A percentile compares a stretch with the other conserved stretches of the same genome.
Evolutionary conservation across 2,797 vertebrate species (phyloP).

Genomic region (Melanotaenia boesemani): DNA sequence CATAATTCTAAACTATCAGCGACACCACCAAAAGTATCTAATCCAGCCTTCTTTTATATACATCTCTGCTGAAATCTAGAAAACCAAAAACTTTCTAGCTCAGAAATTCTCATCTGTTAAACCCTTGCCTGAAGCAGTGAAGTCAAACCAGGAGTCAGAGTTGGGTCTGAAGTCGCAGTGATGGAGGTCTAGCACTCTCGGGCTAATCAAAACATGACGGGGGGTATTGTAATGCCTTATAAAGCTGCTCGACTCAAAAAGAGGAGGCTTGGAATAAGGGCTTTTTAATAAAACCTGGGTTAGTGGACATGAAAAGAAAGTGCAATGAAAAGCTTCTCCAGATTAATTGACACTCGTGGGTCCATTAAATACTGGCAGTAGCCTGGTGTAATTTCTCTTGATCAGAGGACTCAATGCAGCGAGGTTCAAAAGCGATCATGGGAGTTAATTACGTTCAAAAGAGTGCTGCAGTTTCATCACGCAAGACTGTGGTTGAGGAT

Average conservation of each 20-base stretch:
- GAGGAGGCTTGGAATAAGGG: conserved; percentile 50
- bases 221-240: conserved; percentile 45
- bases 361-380: conserved; percentile 73
- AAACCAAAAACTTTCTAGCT: not conserved
- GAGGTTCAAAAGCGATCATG: conserved; percentile 74
- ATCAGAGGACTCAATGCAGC: conserved; percentile 68
- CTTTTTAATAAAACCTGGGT: conserved; percentile 70
- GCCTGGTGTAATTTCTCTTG: conserved; percentile 68
- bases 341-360: conserved; percentile 76
- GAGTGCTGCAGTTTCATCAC: conserved; percentile 70
- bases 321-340: conserved; percentile 69
- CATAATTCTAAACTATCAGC: not conserved
- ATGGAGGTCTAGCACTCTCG: conserved; percentile 43
- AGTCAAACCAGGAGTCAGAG: conserved; percentile 20
- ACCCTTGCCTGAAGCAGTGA: conserved; percentile 20
- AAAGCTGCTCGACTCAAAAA: conserved; percentile 55
- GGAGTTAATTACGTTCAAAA: conserved; percentile 80
- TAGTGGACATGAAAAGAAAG: conserved; percentile 71
- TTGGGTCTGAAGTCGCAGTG: conserved; percentile 20
- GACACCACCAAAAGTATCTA: not conserved
- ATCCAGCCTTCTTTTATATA: not conserved
- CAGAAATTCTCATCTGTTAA: conserved; percentile 1
- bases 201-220: conserved; percentile 44
- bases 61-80: not conserved
- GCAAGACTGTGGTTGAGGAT: conserved; percentile 62